These are phyloP conservation scores for Lycodopsis pacificus DNA, from an alignment of 2,797 vertebrate species.

Conservation along the genomic window DNA sequence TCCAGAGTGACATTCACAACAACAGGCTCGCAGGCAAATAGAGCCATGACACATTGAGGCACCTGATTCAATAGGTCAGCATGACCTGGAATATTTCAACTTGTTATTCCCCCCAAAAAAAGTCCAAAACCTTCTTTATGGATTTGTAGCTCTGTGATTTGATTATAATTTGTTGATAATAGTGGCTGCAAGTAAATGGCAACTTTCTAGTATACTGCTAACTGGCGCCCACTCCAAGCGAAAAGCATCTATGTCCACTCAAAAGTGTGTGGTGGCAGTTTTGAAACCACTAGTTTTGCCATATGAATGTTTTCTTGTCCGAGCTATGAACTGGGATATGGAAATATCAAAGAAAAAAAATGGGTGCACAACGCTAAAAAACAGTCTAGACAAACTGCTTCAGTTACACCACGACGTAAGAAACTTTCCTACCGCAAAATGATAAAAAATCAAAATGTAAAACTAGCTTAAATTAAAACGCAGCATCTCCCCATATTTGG, in stretches of 20 bases:
- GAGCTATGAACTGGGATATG: no score
- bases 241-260: conserved; percentile 40
- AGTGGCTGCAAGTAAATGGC: background rate
- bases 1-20: no score
- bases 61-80: no score
- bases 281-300: conserved; percentile 13
- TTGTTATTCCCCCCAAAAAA: no score
- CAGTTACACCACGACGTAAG: background rate
- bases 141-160: no score
- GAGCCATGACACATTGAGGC: no score
- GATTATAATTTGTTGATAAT: no score
- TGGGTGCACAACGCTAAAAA: background rate
- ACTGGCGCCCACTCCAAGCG: conserved; percentile 44
- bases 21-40: no score
- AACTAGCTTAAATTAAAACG: background rate
- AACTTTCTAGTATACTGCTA: conserved; percentile 15
- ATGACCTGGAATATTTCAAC: no score
- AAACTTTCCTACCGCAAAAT: background rate
- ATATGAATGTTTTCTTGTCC: conserved; percentile 17
- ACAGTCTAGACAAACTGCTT: no score
- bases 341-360: background rate
- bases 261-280: conserved; percentile 4
- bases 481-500: no score
- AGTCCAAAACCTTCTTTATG: no score
- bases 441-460: background rate